Conservation (phyloP, 2,888 invertebrate species). For the Acronicta alni region DNA sequence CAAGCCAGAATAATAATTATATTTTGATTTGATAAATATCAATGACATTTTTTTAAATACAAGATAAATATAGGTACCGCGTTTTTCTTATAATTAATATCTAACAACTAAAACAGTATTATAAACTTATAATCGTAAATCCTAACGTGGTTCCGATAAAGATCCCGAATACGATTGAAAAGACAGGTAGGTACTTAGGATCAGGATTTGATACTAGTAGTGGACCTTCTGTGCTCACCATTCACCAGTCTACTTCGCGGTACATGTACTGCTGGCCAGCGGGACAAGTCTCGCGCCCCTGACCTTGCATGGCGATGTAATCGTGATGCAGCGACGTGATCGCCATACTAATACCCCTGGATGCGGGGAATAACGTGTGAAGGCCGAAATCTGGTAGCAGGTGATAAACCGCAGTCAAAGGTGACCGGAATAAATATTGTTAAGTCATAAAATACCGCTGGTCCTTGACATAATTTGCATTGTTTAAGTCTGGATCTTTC, state of each 20-base stretch:
- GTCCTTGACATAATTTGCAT: slow-evolving; percentile 40
- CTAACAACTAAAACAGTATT: too few species aligned
- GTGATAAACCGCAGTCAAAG: slow-evolving; percentile 41
- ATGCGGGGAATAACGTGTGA: slow-evolving; percentile 45
- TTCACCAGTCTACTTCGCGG: slow-evolving; percentile 1
- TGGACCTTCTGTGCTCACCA: slow-evolving; percentile 25
- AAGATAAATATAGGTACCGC: too few species aligned
- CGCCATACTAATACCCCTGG: slow-evolving; percentile 38
- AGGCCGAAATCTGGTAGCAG: slow-evolving; percentile 33
- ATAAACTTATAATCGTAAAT: too few species aligned
- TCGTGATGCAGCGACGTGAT: slow-evolving; percentile 41
- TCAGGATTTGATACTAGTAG: not conserved
- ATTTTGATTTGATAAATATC: too few species aligned
- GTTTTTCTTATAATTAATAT: too few species aligned
- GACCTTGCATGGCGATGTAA: slow-evolving; percentile 48
- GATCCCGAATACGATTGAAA: too few species aligned
- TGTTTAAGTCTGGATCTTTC: too few species aligned
- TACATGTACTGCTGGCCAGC: slow-evolving; percentile 40
- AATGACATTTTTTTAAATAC: too few species aligned
- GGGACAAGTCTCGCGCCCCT: slow-evolving; percentile 30
- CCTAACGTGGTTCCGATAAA: too few species aligned
- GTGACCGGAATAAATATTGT: slow-evolving; percentile 40
- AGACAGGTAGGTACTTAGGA: too few species aligned
- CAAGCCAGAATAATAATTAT: too few species aligned
- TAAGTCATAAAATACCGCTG: slow-evolving; percentile 16